phyloP scores from a whole-genome alignment of 2,888 invertebrate species.

The Ditula angustiorana region DNA sequence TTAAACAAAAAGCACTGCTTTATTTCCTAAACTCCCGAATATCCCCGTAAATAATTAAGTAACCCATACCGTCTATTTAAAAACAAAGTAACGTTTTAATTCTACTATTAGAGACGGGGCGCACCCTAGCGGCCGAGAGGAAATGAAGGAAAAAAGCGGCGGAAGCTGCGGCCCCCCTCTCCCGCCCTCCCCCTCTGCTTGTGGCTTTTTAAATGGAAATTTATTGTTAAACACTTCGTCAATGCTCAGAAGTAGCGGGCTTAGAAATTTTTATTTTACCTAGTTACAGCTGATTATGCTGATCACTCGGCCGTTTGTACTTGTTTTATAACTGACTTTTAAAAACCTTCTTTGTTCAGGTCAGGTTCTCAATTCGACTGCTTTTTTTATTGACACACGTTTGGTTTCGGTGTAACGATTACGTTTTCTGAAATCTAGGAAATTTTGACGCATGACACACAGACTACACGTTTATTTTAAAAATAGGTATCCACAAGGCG shows the following conservation, averaged over 20 bases:
- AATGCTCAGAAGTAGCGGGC: constrained; percentile 65
- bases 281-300: constrained; percentile 17
- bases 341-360: too few species aligned
- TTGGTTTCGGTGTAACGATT: too few species aligned
- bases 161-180: constrained; percentile 72
- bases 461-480: too few species aligned
- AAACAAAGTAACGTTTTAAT: constrained; percentile 76
- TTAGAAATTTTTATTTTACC: constrained; percentile 68
- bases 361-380: too few species aligned
- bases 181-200: constrained; percentile 57
- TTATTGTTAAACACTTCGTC: constrained; percentile 85
- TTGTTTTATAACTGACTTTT: constrained; percentile 6
- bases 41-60: constrained; percentile 26
- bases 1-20: too few species aligned
- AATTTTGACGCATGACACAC: too few species aligned
- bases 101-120: constrained; percentile 61
- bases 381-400: too few species aligned
- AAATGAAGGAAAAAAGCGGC: constrained; percentile 85
- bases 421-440: too few species aligned
- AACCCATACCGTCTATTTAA: constrained; percentile 28
- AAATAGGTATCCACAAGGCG: too few species aligned
- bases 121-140: constrained; percentile 78
- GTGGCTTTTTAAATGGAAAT: constrained; percentile 85
- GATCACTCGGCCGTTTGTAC: constrained; percentile 4
- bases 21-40: not conserved